phyloP scores from a whole-genome alignment of 2,797 vertebrate genomes.

The Pangasius djambal region DNA sequence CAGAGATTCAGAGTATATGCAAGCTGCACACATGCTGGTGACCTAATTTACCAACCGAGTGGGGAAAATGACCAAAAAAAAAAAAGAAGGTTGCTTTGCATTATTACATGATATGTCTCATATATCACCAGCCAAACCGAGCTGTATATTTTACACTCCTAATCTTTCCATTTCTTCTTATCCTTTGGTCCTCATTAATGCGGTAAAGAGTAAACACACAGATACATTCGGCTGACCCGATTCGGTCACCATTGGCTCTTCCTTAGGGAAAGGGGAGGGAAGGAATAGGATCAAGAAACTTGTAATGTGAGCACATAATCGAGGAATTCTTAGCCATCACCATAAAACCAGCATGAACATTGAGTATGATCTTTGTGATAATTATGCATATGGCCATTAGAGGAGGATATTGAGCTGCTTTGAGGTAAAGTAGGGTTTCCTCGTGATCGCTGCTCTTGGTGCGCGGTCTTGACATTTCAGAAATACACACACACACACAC shows the following conservation, averaged over 20 bases:
- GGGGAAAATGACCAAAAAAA: background rate
- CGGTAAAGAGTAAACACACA: background rate
- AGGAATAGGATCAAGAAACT: background rate
- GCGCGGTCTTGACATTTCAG: constrained; percentile 8
- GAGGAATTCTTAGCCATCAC: background rate
- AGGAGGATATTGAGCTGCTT: constrained; percentile 54
- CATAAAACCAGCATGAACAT: background rate
- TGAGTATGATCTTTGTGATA: constrained; percentile 28
- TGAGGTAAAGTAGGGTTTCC: constrained; percentile 3
- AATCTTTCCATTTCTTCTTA: background rate
- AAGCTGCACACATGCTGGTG: constrained; percentile 68
- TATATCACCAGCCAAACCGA: background rate
- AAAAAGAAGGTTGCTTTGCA: background rate
- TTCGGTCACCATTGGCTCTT: background rate
- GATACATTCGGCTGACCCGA: background rate
- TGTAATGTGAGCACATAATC: background rate
- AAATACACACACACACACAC: background rate
- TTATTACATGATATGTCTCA: background rate
- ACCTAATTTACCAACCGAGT: constrained; percentile 74
- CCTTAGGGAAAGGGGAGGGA: background rate
- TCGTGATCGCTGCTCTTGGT: background rate
- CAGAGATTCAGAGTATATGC: constrained; percentile 72
- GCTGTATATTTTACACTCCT: background rate
- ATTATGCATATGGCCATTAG: constrained; percentile 51
- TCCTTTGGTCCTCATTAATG: background rate